Evolutionary conservation across 2,888 invertebrate genomes (phyloP), one percentile per base, ranked within the genome.

Genomic region (Eurytoma adleriae): DNA sequence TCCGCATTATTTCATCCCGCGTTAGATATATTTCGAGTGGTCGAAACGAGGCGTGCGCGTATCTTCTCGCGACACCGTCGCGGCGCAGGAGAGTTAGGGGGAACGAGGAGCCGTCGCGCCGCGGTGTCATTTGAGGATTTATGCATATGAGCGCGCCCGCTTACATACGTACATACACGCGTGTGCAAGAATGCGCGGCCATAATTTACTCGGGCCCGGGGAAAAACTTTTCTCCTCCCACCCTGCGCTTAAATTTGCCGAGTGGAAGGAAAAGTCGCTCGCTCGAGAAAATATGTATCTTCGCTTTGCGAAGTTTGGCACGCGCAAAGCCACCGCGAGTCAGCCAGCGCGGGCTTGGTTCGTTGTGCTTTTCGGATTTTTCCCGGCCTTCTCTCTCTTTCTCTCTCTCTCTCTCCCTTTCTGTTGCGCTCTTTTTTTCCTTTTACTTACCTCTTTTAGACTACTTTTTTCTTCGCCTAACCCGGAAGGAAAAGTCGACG

Each of bases 211-310:
- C 57, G 62, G 16, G 40, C 12, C 18, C 12, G 24, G 24, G 48
- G 66, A 13, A 40, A 20, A 59, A 50, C 5, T 10, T 30, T 24
- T 40, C 48, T 57, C 74, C 62, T 64, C 71, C 48, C 56, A 75
- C 82, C 78, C 82, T 52, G 77, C 84, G 80, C 78, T 81, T 64
- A 82, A 84, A 40, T 79, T 83, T 81, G 83, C 73, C 85, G 79
- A 84, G 82, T 82, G 83, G 85, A 84, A 85, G 83, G 83, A 84
- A 85, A 87, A 83, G 83, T 84, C 85, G 86, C 85, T 40, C 56
- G 69, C 69, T 73, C 69, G 66, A 78, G 61, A 82, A 79, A 79
- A 79, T 79, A 75, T 75, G 75, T 79, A 75, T 75, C 71, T 75
- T 75, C 7, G 3, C 30, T 30, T 30, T 70, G 77, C 64, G 67